Evolutionary conservation across 1,140 invertebrate genomes (phyloP).

Genomic region (Scylla paramamosain): DNA sequence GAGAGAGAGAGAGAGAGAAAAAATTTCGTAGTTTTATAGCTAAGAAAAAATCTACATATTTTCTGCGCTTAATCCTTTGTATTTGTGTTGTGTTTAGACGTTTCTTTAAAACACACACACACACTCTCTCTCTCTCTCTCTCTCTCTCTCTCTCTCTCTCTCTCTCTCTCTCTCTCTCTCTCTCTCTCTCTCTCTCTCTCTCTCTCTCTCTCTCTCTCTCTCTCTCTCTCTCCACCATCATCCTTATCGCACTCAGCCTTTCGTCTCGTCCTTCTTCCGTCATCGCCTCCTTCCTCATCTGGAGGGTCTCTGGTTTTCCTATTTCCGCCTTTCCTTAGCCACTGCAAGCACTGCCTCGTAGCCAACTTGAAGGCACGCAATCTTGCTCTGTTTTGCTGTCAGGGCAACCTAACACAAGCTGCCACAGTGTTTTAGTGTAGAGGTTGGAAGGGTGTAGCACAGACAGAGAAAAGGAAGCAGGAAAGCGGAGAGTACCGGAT

Average conservation of each 20-base stretch:
- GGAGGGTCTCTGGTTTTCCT: background rate
- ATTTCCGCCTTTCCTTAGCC: background rate
- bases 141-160: background rate
- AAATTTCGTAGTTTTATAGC: too few species aligned
- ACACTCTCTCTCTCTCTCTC: too few species aligned
- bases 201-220: constrained; percentile 18
- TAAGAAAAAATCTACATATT: too few species aligned
- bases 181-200: constrained; percentile 18
- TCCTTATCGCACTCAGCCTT: background rate
- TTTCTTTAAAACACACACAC: too few species aligned
- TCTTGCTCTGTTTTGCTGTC: background rate
- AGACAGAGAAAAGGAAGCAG: background rate
- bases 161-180: constrained; percentile 18
- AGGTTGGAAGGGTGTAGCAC: background rate
- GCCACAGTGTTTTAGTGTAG: background rate
- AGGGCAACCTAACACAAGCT: background rate
- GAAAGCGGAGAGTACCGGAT: background rate
- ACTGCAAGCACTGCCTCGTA: background rate
- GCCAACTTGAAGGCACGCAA: background rate
- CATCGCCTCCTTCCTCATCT: background rate
- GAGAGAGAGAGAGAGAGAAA: too few species aligned
- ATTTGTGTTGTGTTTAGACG: too few species aligned
- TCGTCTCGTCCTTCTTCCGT: background rate
- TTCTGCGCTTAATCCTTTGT: too few species aligned
- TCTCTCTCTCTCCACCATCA: background rate